Base-by-base conservation (phyloP, 2,113 vertebrate species). In the Mormyrus iriodes region DNA sequence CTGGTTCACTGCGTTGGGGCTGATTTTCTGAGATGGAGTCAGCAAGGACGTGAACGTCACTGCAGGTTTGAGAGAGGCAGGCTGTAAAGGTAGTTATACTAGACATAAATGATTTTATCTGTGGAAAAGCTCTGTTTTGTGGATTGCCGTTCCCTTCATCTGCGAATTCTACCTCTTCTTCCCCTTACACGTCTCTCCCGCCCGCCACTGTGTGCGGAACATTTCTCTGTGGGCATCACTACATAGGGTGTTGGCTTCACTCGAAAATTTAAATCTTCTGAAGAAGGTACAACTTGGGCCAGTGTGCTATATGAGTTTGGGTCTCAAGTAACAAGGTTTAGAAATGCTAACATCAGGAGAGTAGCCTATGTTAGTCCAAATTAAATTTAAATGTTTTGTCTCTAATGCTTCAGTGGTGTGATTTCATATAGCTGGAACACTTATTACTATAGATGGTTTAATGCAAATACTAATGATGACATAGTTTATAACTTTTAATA, bases 401-500 rank as follows among this genome's bases (percentile, higher is more conserved):
- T 79, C 73, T 79, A 42, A 79, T 8, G 73, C 73, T 79, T 79
- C 73, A 17, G 73, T 79, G 73, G 5, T 79, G 73, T 79, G 35
- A 79, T 17, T 79, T 79, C 73, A 79, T 79, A 79, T 42, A 79
- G 31, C 35, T 79, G 73, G 73, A 79, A 79, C 73, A 42, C 31
- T 69, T 69, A 79, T 79, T 42, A 79, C 31, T 79, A 39, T 42
- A 79, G 35, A 79, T 39, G 31, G 35, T 79, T 76, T 79, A 69
- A 69, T 69, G 61, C 73, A 79, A 79, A 79, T 42, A 35, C 31
- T 79, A n/a, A n/a, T n/a, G 10, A 79, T 79, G 31, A 35, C 73
- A 79, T 79, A 79, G 13, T 79, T 42, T 79, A 79, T 79, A 17
- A 79, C 31, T 79, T 79, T 79, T 79, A 79, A 79, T 79, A 42